Evolutionary conservation across 30 jellyfish, hydroid and myxozoan genomes (phyloP).

Genomic region (Pelagia noctiluca): DNA sequence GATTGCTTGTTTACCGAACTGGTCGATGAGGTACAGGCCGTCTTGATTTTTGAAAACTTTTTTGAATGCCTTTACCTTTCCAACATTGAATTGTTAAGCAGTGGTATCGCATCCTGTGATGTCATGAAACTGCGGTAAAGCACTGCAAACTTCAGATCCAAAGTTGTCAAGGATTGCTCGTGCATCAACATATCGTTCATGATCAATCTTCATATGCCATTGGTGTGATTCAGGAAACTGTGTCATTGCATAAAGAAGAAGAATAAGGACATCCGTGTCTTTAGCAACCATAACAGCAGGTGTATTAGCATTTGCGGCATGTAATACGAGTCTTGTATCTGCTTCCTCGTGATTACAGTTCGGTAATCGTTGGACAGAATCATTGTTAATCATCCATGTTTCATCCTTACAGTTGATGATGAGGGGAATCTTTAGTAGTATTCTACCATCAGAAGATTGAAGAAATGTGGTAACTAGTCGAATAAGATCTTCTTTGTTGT

Average conservation of each 20-base stretch:
- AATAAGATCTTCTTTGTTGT: background rate
- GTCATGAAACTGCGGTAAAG: background rate
- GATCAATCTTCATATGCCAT: background rate
- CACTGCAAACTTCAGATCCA: background rate
- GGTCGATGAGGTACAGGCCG: background rate
- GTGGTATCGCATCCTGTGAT: background rate
- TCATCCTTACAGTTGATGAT: constrained; percentile 10
- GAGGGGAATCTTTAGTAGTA: background rate
- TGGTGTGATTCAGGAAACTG: background rate
- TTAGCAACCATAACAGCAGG: background rate
- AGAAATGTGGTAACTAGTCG: background rate
- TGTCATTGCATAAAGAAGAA: background rate
- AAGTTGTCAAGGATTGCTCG: background rate
- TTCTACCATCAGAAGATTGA: background rate
- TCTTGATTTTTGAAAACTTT: background rate
- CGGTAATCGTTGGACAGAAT: constrained; percentile 7
- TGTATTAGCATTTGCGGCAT: constrained; percentile 1
- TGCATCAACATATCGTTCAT: background rate
- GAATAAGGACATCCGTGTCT: background rate
- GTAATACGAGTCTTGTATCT: background rate
- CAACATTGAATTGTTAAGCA: too few species aligned
- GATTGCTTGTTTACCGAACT: too few species aligned
- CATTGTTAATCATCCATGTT: constrained; percentile 20
- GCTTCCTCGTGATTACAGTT: constrained; percentile 19
- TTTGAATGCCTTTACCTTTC: background rate